Evolutionary conservation across 2,888 invertebrate species (phyloP).

Genomic region (Catocala nupta): DNA sequence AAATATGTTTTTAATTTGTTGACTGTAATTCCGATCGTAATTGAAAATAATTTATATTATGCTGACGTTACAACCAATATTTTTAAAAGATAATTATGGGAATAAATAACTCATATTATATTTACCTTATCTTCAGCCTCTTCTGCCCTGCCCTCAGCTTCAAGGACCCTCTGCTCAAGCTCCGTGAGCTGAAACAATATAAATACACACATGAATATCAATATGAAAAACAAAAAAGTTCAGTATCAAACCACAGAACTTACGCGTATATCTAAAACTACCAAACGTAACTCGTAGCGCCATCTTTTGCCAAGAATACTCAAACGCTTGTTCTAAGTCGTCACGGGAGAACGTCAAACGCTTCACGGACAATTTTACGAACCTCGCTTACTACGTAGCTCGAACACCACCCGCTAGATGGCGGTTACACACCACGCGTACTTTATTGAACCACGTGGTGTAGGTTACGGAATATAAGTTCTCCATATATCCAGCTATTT

Average conservation of each 20-base stretch:
- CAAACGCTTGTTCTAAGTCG: slow-evolving; percentile 20
- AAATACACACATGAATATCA: slow-evolving; percentile 22
- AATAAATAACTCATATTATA: not conserved
- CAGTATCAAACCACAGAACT: no score
- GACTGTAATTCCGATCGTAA: no score
- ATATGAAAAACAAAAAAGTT: slow-evolving; percentile 39
- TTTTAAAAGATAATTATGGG: not conserved
- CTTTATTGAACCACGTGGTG: slow-evolving; percentile 84
- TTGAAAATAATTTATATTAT: no score
- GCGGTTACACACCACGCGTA: slow-evolving; percentile 62
- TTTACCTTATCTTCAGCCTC: slow-evolving; percentile 98
- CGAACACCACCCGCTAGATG: slow-evolving; percentile 77
- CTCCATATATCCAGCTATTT: slow-evolving; percentile 52
- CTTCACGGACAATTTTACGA: slow-evolving; percentile 41
- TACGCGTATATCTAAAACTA: slow-evolving; percentile 13
- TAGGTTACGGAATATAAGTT: slow-evolving; percentile 49
- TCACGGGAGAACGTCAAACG: slow-evolving; percentile 28
- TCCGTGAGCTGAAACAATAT: slow-evolving; percentile 94
- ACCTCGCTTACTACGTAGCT: slow-evolving; percentile 48
- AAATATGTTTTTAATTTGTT: no score
- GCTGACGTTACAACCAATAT: not conserved
- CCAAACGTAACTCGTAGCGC: slow-evolving; percentile 58
- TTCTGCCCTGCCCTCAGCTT: slow-evolving; percentile 96
- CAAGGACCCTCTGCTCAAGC: slow-evolving; percentile 96
- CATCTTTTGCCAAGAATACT: slow-evolving; percentile 59